Conservation (phyloP, 2,888 invertebrate species). For the Andrena bucephala region DNA sequence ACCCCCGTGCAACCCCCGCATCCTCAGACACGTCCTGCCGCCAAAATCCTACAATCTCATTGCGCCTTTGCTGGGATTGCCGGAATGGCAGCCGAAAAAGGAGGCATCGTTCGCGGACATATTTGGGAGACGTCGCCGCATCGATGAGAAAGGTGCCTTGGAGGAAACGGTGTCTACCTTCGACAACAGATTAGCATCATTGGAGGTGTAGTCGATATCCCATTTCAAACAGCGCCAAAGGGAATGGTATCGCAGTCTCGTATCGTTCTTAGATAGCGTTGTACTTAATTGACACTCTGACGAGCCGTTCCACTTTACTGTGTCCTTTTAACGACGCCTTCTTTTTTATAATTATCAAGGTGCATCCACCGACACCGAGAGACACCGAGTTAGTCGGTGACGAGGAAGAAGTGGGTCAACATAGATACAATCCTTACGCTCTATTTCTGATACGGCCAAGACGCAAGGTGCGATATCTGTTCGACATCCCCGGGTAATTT, state of each 20-base stretch:
- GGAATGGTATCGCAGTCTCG: neutral
- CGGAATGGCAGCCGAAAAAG: constrained; percentile 62
- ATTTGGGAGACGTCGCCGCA: neutral
- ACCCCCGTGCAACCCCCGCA: constrained; percentile 72
- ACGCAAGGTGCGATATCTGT: constrained; percentile 74
- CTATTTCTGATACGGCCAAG: constrained; percentile 78
- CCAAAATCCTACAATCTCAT: constrained; percentile 76
- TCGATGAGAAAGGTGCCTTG: neutral
- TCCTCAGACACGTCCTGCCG: constrained; percentile 75
- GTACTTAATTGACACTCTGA: constrained; percentile 17
- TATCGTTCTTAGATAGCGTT: neutral
- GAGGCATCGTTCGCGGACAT: neutral
- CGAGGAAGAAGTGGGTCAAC: constrained; percentile 31
- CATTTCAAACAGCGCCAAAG: neutral
- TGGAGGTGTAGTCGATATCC: constrained; percentile 30
- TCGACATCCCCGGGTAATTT: constrained; percentile 11
- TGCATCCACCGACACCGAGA: constrained; percentile 76
- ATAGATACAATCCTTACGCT: constrained; percentile 78
- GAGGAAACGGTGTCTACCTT: neutral
- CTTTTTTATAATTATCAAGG: constrained; percentile 68
- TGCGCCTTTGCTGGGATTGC: constrained; percentile 78
- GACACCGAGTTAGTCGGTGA: constrained; percentile 40
- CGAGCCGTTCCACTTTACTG: constrained; percentile 25
- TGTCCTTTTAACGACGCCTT: constrained; percentile 31
- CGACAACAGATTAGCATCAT: constrained; percentile 19